Evolutionary conservation across 2,797 vertebrate species (phyloP).

Genomic region (Danio aesculapii): DNA sequence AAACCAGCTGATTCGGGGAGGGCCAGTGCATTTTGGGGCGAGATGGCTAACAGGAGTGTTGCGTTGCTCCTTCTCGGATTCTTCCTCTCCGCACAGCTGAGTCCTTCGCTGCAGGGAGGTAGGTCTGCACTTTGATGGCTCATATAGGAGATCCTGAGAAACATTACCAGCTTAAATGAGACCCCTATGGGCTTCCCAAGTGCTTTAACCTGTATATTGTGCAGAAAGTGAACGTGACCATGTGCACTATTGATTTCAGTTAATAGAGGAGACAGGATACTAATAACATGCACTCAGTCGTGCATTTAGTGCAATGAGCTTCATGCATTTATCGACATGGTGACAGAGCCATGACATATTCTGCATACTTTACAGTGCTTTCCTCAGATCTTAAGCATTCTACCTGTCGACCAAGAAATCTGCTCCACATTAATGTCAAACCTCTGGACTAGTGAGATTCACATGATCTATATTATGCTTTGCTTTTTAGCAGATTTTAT

Average conservation of each 20-base stretch:
- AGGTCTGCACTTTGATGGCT: constrained; percentile 70
- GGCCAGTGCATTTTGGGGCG: constrained; percentile 88
- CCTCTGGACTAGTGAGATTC: constrained; percentile 43
- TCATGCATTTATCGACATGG: neutral
- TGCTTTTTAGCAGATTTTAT: neutral
- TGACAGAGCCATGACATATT: neutral
- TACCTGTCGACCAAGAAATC: neutral
- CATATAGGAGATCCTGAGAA: constrained; percentile 1
- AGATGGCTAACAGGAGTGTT: constrained; percentile 91
- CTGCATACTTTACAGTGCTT: neutral
- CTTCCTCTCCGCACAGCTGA: constrained; percentile 83
- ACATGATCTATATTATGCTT: constrained; percentile 38
- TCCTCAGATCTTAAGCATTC: neutral
- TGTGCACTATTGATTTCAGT: neutral
- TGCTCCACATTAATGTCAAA: constrained; percentile 20
- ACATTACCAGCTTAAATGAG: neutral
- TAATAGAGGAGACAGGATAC: neutral
- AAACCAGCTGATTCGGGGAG: constrained; percentile 87
- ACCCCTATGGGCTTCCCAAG: neutral
- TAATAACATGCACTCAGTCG: neutral
- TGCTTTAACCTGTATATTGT: neutral
- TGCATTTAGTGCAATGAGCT: neutral
- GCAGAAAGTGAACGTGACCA: neutral
- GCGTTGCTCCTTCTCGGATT: constrained; percentile 84
- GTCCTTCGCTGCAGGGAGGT: constrained; percentile 92